Evolutionary conservation across 2,113 vertebrate genomes (phyloP), one percentile per base, ranked within the genome.

Genomic region (Gadus chalcogrammus): DNA sequence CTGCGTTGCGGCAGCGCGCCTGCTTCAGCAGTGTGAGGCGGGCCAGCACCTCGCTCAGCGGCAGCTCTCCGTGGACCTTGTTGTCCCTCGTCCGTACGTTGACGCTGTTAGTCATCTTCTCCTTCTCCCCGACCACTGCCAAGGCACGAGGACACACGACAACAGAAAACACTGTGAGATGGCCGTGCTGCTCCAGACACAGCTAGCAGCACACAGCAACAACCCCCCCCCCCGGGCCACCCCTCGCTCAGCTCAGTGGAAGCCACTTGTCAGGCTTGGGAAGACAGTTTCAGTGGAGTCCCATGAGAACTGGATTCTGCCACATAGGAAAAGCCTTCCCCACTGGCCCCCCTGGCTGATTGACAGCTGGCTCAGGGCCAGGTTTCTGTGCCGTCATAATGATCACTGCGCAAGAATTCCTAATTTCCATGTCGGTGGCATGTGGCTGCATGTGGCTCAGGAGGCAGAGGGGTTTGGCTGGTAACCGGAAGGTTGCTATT

Each of bases 51-150:
- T 93, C 91, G 0, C 85, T 72, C 17, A 96, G 72, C 0, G 86
- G 86, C 84, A 94, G 84, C 78, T 96, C 96, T 64, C 96, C 96
- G 0, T 96, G 95, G 79, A 98, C 89, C 84, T 94, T 97, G 91
- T 97, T 98, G 91, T 99, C 94, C 82, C 96, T 94, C 1, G 95
- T 98, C 73, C 93, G 91, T 78, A 98, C 94, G 0, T 95, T 98
- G 79, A 98, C 93, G 15, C 92, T 69, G 48, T 90, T 85, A 48
- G 92, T 93, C 79, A 84, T 81, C 85, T 92, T 96, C 86, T 98
- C 96, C 82, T 96, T 97, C 87, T 99, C 96, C 72, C 96, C 96
- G 68, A 98, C 96, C 90, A 98, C 96, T 98, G 90, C 62, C 90
- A 87, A 78, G 87, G 82, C 68, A 83, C 42, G 42, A 74, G 27